Conservation (phyloP, 2,888 invertebrate species). For the Blera fallax region DNA sequence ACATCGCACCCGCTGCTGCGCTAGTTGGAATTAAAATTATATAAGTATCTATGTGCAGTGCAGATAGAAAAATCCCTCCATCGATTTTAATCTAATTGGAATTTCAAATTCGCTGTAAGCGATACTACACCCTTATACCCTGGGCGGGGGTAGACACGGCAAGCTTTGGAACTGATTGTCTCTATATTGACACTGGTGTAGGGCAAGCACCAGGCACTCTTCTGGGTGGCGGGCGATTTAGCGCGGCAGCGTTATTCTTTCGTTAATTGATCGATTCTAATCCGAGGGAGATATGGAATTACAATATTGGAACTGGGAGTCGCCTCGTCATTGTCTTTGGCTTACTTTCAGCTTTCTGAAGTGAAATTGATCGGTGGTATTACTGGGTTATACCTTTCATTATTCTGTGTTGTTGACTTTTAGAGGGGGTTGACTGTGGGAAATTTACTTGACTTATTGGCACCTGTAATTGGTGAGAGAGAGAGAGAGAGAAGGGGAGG, state of each 20-base stretch:
- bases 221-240: background rate
- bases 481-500: background rate
- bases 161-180: slow-evolving; percentile 31
- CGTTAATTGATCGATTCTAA: slow-evolving; percentile 71
- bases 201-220: no score
- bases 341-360: slow-evolving; percentile 32
- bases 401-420: slow-evolving; percentile 46
- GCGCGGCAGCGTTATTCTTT: slow-evolving; percentile 55
- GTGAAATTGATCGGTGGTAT: slow-evolving; percentile 64
- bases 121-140: slow-evolving; percentile 31
- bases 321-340: slow-evolving; percentile 34
- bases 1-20: slow-evolving; percentile 59
- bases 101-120: slow-evolving; percentile 70
- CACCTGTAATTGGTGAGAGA: slow-evolving; percentile 45
- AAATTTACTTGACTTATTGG: slow-evolving; percentile 41
- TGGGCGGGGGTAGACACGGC: background rate
- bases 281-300: slow-evolving; percentile 59
- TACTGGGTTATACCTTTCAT: slow-evolving; percentile 65
- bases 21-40: slow-evolving; percentile 57
- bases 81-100: slow-evolving; percentile 72
- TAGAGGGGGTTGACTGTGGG: background rate
- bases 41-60: slow-evolving; percentile 50
- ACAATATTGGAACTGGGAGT: slow-evolving; percentile 54
- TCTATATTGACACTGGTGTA: background rate
- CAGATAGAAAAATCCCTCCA: slow-evolving; percentile 52